Conservation (phyloP, 2,113 vertebrate genomes). For the Charadrius vociferus region DNA sequence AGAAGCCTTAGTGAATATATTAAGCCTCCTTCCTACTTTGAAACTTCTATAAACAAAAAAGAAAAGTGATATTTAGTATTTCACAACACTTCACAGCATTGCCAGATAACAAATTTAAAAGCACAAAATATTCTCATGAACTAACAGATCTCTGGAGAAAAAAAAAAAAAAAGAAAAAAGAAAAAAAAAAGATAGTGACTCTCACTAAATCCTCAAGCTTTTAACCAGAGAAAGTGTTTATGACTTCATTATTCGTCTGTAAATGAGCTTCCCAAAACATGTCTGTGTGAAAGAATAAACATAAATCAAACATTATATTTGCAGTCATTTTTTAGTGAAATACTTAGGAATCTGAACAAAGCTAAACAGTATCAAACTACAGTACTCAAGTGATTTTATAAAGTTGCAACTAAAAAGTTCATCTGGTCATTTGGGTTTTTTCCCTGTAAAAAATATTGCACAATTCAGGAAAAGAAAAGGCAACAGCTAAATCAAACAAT, state of each 20-base stretch:
- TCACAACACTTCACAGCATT: conserved; percentile 37
- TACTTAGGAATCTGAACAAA: conserved; percentile 29
- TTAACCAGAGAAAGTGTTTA: neutral
- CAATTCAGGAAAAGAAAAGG: conserved; percentile 23
- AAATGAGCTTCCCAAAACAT: conserved; percentile 53
- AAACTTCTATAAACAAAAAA: conserved; percentile 69
- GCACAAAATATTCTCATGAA: conserved; percentile 44
- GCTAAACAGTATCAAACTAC: conserved; percentile 31
- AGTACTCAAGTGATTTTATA: conserved; percentile 27
- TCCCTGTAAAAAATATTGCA: conserved; percentile 24
- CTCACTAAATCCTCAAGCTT: neutral
- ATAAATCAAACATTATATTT: conserved; percentile 25
- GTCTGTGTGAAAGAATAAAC: neutral
- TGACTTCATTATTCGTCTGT: conserved; percentile 11
- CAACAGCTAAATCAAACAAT: conserved; percentile 62
- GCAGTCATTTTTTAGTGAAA: conserved; percentile 33
- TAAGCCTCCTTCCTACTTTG: conserved; percentile 79
- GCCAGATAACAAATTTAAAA: conserved; percentile 37
- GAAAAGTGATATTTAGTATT: conserved; percentile 21
- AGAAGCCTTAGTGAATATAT: conserved; percentile 80
- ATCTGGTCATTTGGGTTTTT: neutral
- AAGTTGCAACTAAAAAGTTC: neutral
- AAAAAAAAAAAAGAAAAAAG: neutral
- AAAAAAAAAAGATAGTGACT: neutral
- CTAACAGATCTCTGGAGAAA: neutral